A percentile compares a stretch with the other conserved stretches of the same genome.
These are phyloP conservation scores for Virgularia gustaviana DNA, from an alignment of 92 coral and sea anemone species.

Conservation along the genomic window DNA sequence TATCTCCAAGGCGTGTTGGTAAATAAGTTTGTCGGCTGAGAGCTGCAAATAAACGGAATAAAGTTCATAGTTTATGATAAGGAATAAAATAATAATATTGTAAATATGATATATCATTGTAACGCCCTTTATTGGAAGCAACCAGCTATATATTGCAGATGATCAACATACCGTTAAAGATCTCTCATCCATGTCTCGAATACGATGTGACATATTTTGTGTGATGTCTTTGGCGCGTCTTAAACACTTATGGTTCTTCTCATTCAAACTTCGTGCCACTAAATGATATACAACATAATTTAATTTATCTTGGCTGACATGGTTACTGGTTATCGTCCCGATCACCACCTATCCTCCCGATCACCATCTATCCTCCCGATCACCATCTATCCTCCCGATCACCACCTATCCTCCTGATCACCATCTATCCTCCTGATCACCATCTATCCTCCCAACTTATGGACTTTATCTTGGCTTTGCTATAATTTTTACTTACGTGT, in stretches of 20 bases:
- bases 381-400: too few species aligned
- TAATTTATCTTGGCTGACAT: not conserved
- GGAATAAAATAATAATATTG: too few species aligned
- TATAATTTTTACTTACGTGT: slow-evolving; percentile 53
- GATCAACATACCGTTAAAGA: slow-evolving; percentile 64
- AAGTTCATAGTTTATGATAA: too few species aligned
- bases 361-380: too few species aligned
- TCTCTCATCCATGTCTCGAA: slow-evolving; percentile 54
- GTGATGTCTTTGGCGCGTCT: slow-evolving; percentile 72
- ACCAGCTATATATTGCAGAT: not conserved
- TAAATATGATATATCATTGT: too few species aligned
- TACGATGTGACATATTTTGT: slow-evolving; percentile 58
- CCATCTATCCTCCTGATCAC: too few species aligned
- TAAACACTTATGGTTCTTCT: slow-evolving; percentile 76
- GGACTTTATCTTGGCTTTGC: not conserved
- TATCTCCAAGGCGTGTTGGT: slow-evolving; percentile 84
- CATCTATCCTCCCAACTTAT: too few species aligned
- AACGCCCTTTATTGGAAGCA: not conserved
- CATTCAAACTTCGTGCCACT: slow-evolving; percentile 79
- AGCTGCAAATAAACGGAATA: slow-evolving; percentile 50
- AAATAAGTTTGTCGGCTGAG: slow-evolving; percentile 89
- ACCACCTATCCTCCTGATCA: too few species aligned
- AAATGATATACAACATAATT: not conserved
- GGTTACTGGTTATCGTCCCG: too few species aligned
- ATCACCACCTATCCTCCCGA: too few species aligned